Evolutionary conservation across 2,888 invertebrate species (phyloP), one percentile per base, ranked within the genome.

Genomic region (Drosophila barbarae): DNA sequence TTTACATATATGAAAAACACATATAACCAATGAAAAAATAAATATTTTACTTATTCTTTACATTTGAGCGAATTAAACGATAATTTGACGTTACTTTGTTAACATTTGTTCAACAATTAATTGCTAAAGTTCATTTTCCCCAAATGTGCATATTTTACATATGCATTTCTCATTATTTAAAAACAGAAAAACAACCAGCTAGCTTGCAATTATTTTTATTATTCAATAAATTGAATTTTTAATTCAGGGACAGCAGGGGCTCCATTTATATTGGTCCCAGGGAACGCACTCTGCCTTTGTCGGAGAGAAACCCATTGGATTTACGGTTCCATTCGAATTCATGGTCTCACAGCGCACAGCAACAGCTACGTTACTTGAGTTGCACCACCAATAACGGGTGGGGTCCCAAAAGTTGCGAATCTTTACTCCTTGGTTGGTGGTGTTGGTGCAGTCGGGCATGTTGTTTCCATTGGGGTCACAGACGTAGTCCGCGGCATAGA

Each of bases 331-430:
- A 44, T 44, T n/a, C 0, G 2, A 0, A 3, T 5, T 0, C 0
- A 0, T 0, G 3, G 1, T 10, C 15, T 28, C 44, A 44, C 44
- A 44, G 2, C 1, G 0, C 12, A 15, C 28, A 12, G 2, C 0
- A 0, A 1, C 28, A 12, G 28, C 28, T 7, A 1, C 15, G 8
- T 4, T 23, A 15, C 6, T 8, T 3, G 12, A 18, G 5, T 0
- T 0, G 4, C 34, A 0, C 0, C 0, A 0, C 52, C 47, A 41
- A 38, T 30, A 79, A 1, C 12, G 51, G 1, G 78, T 79, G 21
- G 84, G 82, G 55, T 79, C 84, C 21, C 18, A 82, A 49, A 52
- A 58, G 57, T 79, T 73, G 32, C 79, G 74, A 28, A 38, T 63
- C 0, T n/a, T 26, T 9, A n/a, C 6, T 7, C 7, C 5, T 8